phyloP scores from a whole-genome alignment of 2,113 vertebrate genomes.

The Sarotherodon lohbergeri region DNA sequence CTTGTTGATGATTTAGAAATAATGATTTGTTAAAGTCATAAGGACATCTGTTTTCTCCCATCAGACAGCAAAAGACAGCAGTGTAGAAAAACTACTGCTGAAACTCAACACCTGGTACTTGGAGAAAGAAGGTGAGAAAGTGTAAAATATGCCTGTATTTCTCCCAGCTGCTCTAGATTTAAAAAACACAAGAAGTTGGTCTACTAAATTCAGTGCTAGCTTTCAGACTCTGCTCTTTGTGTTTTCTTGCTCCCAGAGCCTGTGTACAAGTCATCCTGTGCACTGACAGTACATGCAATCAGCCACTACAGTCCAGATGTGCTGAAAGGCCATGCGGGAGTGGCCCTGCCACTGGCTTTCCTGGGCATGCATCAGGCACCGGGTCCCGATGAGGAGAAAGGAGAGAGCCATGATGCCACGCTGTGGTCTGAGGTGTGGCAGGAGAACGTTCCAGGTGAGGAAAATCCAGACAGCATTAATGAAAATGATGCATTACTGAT shows the following conservation, averaged over 20 bases:
- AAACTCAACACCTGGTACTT: constrained; percentile 92
- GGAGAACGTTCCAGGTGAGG: constrained; percentile 91
- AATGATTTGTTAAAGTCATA: background rate
- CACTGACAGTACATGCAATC: constrained; percentile 85
- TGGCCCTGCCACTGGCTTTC: constrained; percentile 90
- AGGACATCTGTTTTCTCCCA: background rate
- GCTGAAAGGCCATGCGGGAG: constrained; percentile 85
- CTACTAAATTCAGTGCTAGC: background rate
- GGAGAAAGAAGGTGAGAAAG: constrained; percentile 88
- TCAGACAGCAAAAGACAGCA: constrained; percentile 90
- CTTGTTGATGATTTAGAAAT: background rate
- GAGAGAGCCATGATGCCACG: constrained; percentile 80
- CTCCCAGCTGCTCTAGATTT: background rate
- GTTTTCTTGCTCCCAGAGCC: constrained; percentile 69
- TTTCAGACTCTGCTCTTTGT: background rate
- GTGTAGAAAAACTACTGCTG: constrained; percentile 90
- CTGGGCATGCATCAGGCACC: constrained; percentile 94
- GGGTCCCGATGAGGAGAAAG: constrained; percentile 82
- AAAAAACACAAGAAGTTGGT: background rate
- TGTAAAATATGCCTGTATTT: background rate
- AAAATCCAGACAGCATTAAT: background rate
- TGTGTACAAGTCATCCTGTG: constrained; percentile 85
- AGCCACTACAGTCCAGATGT: constrained; percentile 95
- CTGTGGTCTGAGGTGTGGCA: constrained; percentile 97
- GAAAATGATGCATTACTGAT: background rate